Base-by-base conservation (phyloP, 2,113 vertebrate genomes). In the Anolis sagrei region DNA sequence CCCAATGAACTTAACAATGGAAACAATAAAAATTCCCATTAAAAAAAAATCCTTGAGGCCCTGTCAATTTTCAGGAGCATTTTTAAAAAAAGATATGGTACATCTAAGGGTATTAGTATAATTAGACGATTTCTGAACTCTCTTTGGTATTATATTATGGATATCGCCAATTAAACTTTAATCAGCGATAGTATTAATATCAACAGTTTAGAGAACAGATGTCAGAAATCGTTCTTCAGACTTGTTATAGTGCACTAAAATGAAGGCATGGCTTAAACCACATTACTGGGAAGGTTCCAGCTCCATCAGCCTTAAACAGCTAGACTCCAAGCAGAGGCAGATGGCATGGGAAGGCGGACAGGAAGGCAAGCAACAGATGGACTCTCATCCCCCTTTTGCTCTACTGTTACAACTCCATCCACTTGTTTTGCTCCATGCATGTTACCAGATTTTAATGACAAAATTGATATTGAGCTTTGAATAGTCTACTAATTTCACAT, bases 41-140 rank as follows among this genome's bases (percentile, higher is more conserved):
- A 90, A 95, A 91, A 92, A 76, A 94, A 90, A 93, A 89, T 13
- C 14, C 18, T 86, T 90, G 94, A 93, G 34, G 1, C 76, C 64
- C 90, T 81, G 27, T 91, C 90, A 78, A 25, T 87, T 88, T 93
- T 87, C 51, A 70, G 79, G 87, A 93, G 74, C 86, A 87, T 29
- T 81, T 89, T 88, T 83, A 74, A 2, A 70, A 86, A 84, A 76
- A n/a, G n/a, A 89, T 61, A 90, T 84, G 1, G 91, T 94, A 90
- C 27, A 90, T 29, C 19, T 51, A 87, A 82, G 66, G 75, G n/a
- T 76, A 89, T 70, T 48, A 88, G 23, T 82, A 91, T 73, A 90
- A 83, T 90, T 84, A 58, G 44, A 89, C 13, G 34, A 1, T 82
- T 89, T 91, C 84, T 84, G 76, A 91, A 81, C 0, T 75, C 79